Evolutionary conservation across 2,113 vertebrate species (phyloP), one percentile per base, ranked within the genome.

Genomic region (Acinonyx jubatus): DNA sequence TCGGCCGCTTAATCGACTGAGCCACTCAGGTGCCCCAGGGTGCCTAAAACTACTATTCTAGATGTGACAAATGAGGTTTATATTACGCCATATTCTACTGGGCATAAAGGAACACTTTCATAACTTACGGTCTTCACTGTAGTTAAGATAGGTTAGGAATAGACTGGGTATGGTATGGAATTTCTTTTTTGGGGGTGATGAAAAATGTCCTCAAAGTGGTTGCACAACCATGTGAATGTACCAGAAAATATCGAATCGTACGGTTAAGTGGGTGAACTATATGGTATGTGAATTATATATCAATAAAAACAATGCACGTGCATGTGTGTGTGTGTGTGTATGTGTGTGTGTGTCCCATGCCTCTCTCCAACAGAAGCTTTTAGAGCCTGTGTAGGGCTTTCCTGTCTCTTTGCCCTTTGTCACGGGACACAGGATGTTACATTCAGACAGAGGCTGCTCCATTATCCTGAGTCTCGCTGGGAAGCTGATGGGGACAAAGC

Each of bases 311-410:
- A 33, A 16, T 25, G 41, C 52, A 23, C 23, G 55, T 15, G 4
- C 1, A 0, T 61, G 3, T 38, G 12, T 18, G 13, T 6, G 0
- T 25, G 1, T 0, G 8, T 2, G 16, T 10, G 0, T 25, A 10
- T 52, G 48, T 38, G 13, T 25, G 15, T 52, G 48, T 38, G 7
- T 57, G 7, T 82, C 16, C n/a, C 33, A 4, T 38, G 1, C 33
- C 76, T 4, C 7, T 61, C 52, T 45, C 84, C 48, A 81, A 57
- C n/a, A 65, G 69, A 81, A 55, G 68, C 31, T 76, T 92, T 55
- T 16, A 18, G 41, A 81, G 50, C 61, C 52, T 57, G 31, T 1
- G 2, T 33, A 50, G n/a, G 33, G 41, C 11, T 48, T 1, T 1
- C 36, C 0, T 11, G 36, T 69, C 50, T n/a, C 61, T 45, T 52